Percentiles rank a stretch among this genome's conserved stretches.
Evolutionary conservation across 2,888 invertebrate genomes (phyloP).

Genomic region (Biston betularia): DNA sequence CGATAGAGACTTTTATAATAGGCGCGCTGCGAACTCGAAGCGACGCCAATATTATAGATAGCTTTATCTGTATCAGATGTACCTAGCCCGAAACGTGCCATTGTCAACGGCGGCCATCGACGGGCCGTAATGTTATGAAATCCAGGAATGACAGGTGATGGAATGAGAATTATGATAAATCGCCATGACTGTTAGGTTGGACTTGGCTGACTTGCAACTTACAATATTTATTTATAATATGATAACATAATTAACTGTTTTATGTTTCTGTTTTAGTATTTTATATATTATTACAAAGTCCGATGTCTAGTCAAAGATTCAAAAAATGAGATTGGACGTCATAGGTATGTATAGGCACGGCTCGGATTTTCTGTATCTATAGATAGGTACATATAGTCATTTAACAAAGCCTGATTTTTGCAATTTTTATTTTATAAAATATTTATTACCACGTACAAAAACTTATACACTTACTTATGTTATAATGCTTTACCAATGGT

Average conservation of each 20-base stretch:
- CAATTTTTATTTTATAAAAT: no score
- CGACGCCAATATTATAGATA: conserved; percentile 71
- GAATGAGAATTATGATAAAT: conserved; percentile 43
- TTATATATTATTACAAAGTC: no score
- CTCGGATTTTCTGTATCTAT: no score
- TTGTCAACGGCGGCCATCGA: conserved; percentile 49
- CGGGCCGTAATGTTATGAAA: conserved; percentile 57
- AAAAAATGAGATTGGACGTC: no score
- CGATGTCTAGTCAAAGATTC: no score
- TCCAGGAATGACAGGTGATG: conserved; percentile 68
- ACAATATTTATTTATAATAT: conserved; percentile 9
- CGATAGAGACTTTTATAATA: conserved; percentile 77
- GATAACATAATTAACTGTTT: conserved; percentile 20
- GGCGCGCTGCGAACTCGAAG: conserved; percentile 56
- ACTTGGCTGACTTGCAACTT: conserved; percentile 3
- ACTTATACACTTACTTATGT: not conserved
- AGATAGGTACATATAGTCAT: no score
- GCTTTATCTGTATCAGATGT: conserved; percentile 76
- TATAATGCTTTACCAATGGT: not conserved
- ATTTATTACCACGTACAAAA: no score
- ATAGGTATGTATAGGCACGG: no score
- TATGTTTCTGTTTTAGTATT: no score
- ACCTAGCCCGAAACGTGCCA: conserved; percentile 53
- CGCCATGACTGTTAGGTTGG: conserved; percentile 18
- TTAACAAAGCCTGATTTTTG: no score